Evolutionary conservation across 2,113 vertebrate species (phyloP), one percentile per base, ranked within the genome.

Genomic region (Microcebus griseorufus): DNA sequence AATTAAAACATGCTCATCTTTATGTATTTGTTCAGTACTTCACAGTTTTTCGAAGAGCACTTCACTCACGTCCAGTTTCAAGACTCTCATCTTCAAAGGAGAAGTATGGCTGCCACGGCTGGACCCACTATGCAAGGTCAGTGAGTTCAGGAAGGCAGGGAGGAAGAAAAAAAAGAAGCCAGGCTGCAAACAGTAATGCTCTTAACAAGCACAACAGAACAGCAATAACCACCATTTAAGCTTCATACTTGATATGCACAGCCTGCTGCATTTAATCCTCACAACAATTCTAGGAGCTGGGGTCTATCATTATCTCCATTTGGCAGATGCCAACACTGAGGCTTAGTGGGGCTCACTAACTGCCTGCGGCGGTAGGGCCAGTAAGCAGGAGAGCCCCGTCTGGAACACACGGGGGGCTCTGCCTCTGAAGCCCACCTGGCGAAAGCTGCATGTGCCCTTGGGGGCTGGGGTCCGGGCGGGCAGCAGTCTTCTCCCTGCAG

Each of bases 151-250:
- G 64, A 53, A 85, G 27, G 53, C 53, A 87, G 7, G 18, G 42
- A 5, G 3, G 12, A 27, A 53, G 70, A 64, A 51, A 81, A 39
- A 39, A 82, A 20, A 69, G 39, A 64, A 60, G 78, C 82, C 80
- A 8, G 51, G 34, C 45, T 53, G 23, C 22, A 34, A 60, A 85
- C 8, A 29, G 4, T 10, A 69, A 34, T 6, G 37, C 2, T 79
- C n/a, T 9, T 0, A n/a, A 83, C 18, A 6, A 48, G 34, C 37
- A 20, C 75, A 69, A 7, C 8, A 37, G 20, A 5, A 1, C 0
- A 22, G 53, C 1, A 6, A 13, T 22, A 20, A 16, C 22, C 14
- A 32, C 65, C 23, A 16, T 4, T 70, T 27, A 2, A 1, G 6
- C 14, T 39, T 78, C 34, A 0, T 6, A 10, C 58, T 75, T 39